Evolutionary conservation across 2,113 vertebrate genomes (phyloP).

Genomic region (Rhegmatorhina hoffmannsi): DNA sequence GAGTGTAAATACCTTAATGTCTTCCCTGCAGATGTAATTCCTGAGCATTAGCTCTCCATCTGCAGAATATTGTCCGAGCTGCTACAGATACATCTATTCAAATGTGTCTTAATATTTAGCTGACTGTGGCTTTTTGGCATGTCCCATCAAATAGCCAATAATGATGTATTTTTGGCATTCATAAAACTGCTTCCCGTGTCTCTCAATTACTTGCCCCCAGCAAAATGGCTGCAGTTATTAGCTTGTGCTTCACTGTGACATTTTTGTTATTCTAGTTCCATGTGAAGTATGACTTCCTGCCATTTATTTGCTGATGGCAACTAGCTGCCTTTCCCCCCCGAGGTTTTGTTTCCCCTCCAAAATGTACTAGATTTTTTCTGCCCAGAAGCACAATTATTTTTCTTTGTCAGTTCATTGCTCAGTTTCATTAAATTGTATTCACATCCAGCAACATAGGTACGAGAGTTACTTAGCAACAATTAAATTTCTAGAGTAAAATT

Average conservation of each 20-base stretch:
- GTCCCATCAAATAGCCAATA: slow-evolving; percentile 19
- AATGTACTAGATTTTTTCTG: neutral
- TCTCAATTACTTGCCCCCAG: slow-evolving; percentile 27
- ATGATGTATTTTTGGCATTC: slow-evolving; percentile 13
- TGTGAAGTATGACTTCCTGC: slow-evolving; percentile 54
- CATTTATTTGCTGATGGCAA: slow-evolving; percentile 12
- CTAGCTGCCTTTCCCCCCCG: neutral
- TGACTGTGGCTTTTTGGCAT: slow-evolving; percentile 28
- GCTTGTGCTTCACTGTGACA: slow-evolving; percentile 13
- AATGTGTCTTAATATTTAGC: neutral
- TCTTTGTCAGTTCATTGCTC: neutral
- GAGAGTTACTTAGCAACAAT: neutral
- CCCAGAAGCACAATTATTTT: neutral
- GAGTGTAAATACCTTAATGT: neutral
- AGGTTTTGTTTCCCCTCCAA: neutral
- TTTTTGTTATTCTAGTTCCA: slow-evolving; percentile 8
- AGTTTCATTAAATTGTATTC: neutral
- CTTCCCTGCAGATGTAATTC: neutral
- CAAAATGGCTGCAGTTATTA: slow-evolving; percentile 44
- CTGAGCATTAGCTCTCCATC: neutral
- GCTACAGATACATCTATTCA: neutral
- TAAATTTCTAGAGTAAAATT: neutral
- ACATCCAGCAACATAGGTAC: neutral
- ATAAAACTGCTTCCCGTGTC: neutral
- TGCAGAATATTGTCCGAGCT: neutral